Conservation (phyloP, 2,797 vertebrate genomes). For the Myiotriccus ornatus region DNA sequence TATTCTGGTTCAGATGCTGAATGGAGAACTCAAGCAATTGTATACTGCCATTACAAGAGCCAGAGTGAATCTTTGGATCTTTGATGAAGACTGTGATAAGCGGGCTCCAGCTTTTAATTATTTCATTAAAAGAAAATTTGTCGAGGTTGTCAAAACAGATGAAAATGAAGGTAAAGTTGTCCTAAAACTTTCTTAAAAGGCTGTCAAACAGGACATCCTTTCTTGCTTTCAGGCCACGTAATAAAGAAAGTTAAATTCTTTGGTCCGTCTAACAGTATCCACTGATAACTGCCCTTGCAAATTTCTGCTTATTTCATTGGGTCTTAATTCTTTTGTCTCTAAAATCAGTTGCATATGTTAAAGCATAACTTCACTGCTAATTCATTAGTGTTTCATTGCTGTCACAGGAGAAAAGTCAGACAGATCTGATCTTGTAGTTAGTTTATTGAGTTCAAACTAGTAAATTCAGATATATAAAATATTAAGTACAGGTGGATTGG, state of each 20-base stretch:
- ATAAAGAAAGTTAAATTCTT: neutral
- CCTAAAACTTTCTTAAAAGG: neutral
- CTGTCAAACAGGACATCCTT: neutral
- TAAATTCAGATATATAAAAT: neutral
- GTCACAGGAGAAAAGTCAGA: neutral
- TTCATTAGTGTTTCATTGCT: neutral
- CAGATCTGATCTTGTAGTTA: neutral
- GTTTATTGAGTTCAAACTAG: neutral
- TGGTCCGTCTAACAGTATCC: neutral
- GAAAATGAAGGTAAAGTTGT: conserved; percentile 76
- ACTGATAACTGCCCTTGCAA: neutral
- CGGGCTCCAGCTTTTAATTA: conserved; percentile 80
- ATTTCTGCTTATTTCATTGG: neutral
- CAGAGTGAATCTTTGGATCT: conserved; percentile 85
- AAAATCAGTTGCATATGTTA: neutral
- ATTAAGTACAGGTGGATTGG: neutral
- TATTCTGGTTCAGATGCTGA: conserved; percentile 73
- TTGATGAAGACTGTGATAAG: conserved; percentile 80
- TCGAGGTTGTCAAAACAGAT: conserved; percentile 78
- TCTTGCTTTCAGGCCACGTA: neutral
- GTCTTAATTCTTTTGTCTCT: neutral
- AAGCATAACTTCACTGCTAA: neutral
- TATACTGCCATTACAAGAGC: conserved; percentile 83
- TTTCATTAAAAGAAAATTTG: conserved; percentile 74
- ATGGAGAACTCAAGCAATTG: conserved; percentile 81